A percentile compares a stretch with the other conserved stretches of the same genome.
Evolutionary conservation across 2,797 vertebrate genomes (phyloP).

Genomic region (Coracias cyanogaster): DNA sequence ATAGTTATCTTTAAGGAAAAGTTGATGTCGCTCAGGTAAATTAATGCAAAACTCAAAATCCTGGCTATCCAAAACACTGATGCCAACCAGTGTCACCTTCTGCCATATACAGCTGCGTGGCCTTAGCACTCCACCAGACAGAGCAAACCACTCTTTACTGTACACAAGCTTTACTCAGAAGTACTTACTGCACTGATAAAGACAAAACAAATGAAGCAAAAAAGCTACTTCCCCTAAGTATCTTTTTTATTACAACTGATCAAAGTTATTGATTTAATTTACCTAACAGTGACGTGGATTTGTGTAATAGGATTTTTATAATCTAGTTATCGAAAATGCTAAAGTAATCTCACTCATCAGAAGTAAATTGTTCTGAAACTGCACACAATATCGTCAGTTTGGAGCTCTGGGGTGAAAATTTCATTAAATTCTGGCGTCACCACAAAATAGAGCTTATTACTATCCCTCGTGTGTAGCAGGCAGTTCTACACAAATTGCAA

Average conservation of each 20-base stretch:
- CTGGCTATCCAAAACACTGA: not conserved
- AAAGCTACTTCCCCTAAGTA: not conserved
- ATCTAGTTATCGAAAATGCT: not conserved
- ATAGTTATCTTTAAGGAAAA: not conserved
- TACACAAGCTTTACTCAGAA: not conserved
- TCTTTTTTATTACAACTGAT: conserved; percentile 17
- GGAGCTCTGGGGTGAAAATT: not conserved
- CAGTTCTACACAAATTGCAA: not conserved
- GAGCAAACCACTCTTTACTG: not conserved
- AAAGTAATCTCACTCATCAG: not conserved
- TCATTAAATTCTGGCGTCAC: not conserved
- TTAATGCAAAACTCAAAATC: not conserved
- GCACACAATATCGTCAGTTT: not conserved
- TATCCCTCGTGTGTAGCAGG: not conserved
- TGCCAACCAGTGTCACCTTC: not conserved
- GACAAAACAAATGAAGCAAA: not conserved
- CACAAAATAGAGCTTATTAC: not conserved
- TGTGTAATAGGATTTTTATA: not conserved
- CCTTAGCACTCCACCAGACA: not conserved
- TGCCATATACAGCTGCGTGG: rapidly evolving
- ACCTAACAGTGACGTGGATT: not conserved
- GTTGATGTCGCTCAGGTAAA: not conserved
- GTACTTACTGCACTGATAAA: not conserved
- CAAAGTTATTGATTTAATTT: conserved; percentile 32
- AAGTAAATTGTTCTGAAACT: not conserved